Percentiles rank a stretch among this genome's conserved stretches.
Conservation (phyloP, 2,797 vertebrate species). For the Hoplostethus atlanticus region DNA sequence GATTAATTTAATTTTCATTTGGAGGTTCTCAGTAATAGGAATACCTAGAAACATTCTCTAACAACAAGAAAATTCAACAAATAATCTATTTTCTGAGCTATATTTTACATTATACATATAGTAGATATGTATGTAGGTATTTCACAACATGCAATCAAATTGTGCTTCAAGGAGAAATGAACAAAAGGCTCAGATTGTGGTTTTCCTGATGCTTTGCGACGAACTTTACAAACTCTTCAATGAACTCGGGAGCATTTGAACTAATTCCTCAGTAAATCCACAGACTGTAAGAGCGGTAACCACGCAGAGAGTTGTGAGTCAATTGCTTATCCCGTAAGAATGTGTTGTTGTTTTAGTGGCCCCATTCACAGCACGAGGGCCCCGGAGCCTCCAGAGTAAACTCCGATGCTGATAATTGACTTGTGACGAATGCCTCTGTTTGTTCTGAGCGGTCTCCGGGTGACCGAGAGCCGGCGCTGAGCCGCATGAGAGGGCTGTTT, state of each 20-base stretch:
- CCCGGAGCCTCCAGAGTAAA: conserved; percentile 66
- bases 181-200: neutral
- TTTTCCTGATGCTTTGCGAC: neutral
- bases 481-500: conserved; percentile 75
- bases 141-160: neutral
- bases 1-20: neutral
- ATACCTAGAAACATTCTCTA: too few relatives aligned
- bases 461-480: conserved; percentile 64
- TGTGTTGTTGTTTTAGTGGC: conserved; percentile 70
- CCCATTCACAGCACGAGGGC: conserved; percentile 69
- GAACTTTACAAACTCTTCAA: conserved; percentile 39
- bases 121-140: neutral
- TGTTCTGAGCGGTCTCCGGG: conserved; percentile 79
- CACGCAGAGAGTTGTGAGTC: conserved; percentile 59
- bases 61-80: neutral
- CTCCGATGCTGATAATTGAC: conserved; percentile 80
- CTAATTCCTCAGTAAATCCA: conserved; percentile 55
- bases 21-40: too few relatives aligned
- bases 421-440: conserved; percentile 82
- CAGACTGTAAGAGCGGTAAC: conserved; percentile 14
- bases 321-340: conserved; percentile 72
- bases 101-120: neutral
- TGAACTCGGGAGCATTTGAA: conserved; percentile 32
- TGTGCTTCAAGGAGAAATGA: too few relatives aligned
- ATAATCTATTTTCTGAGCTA: neutral